A percentile compares a stretch with the other conserved stretches of the same genome.
Evolutionary conservation across 1,140 invertebrate species (phyloP).

Genomic region (Magallana gigas): DNA sequence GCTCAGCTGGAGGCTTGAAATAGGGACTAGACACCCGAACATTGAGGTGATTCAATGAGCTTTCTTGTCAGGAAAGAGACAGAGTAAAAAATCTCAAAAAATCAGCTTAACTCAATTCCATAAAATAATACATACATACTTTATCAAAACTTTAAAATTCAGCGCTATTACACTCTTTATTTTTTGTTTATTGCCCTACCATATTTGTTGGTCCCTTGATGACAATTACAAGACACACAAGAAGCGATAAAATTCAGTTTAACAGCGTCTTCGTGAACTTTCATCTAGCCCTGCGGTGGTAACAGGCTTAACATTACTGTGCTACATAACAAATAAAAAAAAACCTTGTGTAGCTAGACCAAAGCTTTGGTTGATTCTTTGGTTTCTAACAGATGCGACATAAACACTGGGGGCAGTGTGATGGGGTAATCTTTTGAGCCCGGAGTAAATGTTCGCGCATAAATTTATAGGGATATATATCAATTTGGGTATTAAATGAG

Average conservation of each 20-base stretch:
- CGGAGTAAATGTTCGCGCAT: not conserved
- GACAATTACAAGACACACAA: not conserved
- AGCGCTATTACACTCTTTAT: too few species aligned
- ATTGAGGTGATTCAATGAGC: too few species aligned
- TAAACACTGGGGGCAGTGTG: constrained; percentile 20
- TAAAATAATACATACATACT: too few species aligned
- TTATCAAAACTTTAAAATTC: too few species aligned
- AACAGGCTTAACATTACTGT: not conserved
- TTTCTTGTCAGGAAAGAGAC: too few species aligned
- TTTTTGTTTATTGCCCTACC: too few species aligned
- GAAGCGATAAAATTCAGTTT: not conserved
- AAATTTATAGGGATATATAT: constrained; percentile 39
- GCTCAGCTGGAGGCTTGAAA: too few species aligned
- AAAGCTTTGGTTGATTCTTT: not conserved
- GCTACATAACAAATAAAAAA: not conserved
- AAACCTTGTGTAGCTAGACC: not conserved
- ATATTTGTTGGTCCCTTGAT: not conserved
- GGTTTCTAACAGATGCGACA: constrained; percentile 20
- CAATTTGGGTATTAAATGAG: constrained; percentile 34
- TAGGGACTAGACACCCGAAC: too few species aligned
- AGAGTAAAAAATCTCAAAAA: too few species aligned
- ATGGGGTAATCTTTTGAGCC: constrained; percentile 3
- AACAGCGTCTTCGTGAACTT: not conserved
- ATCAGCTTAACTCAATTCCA: too few species aligned
- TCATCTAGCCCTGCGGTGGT: not conserved